Percentiles rank a stretch among this genome's conserved stretches.
Conservation (phyloP, 2,113 vertebrate species). For the Takifugu flavidus region DNA sequence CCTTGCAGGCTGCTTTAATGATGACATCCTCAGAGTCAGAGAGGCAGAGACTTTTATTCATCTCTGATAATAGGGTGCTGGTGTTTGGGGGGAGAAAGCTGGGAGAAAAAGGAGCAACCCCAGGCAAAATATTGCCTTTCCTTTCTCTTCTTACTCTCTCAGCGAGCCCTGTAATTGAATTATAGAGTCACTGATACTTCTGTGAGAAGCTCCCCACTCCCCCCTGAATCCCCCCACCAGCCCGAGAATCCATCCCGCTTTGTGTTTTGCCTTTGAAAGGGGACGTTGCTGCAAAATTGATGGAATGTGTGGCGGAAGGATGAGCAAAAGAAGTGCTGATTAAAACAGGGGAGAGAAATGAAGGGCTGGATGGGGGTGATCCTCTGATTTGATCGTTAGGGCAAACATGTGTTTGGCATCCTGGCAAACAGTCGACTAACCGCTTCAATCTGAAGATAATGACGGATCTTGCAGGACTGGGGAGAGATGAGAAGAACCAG, state of each 20-base stretch:
- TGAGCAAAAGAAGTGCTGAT: too few species aligned
- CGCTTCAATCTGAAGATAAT: slow-evolving; percentile 22
- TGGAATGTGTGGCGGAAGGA: not conserved
- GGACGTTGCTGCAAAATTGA: slow-evolving; percentile 26
- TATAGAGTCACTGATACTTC: slow-evolving; percentile 55
- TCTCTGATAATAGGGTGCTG: slow-evolving; percentile 32
- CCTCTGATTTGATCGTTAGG: slow-evolving; percentile 19
- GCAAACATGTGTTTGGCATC: slow-evolving; percentile 34
- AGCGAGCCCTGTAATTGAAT: slow-evolving; percentile 48
- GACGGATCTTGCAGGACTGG: slow-evolving; percentile 29
- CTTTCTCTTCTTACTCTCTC: slow-evolving; percentile 11
- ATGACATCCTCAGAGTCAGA: slow-evolving; percentile 53
- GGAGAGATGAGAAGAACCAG: slow-evolving; percentile 5
- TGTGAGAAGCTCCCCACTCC: slow-evolving; percentile 14
- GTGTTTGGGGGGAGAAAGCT: slow-evolving; percentile 18
- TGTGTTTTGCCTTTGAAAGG: slow-evolving; percentile 40
- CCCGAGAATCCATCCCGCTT: slow-evolving; percentile 43
- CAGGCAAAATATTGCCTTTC: slow-evolving; percentile 50
- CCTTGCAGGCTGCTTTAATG: slow-evolving; percentile 58
- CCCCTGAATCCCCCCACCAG: slow-evolving; percentile 32
- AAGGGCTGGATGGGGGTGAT: slow-evolving; percentile 11
- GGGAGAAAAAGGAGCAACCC: slow-evolving; percentile 39
- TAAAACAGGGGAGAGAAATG: not conserved
- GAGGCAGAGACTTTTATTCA: slow-evolving; percentile 24
- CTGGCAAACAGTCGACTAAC: slow-evolving; percentile 40